A percentile compares a stretch with the other conserved stretches of the same genome.
phyloP scores from a whole-genome alignment of 2,888 invertebrate genomes.

The Limnephilus lunatus region DNA sequence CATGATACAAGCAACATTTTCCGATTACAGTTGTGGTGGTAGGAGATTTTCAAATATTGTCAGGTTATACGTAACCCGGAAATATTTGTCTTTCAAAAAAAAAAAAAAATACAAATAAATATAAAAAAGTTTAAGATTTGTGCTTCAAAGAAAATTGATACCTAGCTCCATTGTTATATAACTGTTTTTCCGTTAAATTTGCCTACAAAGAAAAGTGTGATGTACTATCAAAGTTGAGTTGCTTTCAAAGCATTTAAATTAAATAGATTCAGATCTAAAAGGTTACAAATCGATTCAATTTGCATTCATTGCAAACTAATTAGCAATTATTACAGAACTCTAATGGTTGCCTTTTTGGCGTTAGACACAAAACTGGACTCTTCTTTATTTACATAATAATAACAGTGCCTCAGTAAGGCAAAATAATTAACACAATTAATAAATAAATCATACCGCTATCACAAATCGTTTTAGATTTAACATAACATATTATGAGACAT shows the following conservation, averaged over 20 bases:
- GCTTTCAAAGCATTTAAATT: too few species aligned
- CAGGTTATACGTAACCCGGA: too few species aligned
- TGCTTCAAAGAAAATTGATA: not conserved
- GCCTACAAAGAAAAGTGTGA: not conserved
- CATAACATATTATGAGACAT: not conserved
- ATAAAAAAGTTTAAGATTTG: too few species aligned
- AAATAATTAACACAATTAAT: slow-evolving; percentile 2
- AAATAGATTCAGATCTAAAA: too few species aligned
- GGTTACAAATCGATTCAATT: not conserved
- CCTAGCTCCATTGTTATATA: not conserved
- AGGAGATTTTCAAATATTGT: too few species aligned
- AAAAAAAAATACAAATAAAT: too few species aligned
- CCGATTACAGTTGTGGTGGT: too few species aligned
- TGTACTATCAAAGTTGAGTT: not conserved
- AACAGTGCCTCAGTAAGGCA: not conserved
- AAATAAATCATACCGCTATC: not conserved
- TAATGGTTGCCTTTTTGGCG: too few species aligned
- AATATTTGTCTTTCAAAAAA: too few species aligned
- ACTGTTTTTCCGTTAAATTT: not conserved
- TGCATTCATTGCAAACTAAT: not conserved
- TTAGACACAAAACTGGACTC: too few species aligned
- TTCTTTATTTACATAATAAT: too few species aligned
- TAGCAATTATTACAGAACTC: not conserved
- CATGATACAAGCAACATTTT: too few species aligned
- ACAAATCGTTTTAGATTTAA: not conserved